Evolutionary conservation across 1,140 invertebrate species (phyloP).

Genomic region (Drosophila pruinosa): DNA sequence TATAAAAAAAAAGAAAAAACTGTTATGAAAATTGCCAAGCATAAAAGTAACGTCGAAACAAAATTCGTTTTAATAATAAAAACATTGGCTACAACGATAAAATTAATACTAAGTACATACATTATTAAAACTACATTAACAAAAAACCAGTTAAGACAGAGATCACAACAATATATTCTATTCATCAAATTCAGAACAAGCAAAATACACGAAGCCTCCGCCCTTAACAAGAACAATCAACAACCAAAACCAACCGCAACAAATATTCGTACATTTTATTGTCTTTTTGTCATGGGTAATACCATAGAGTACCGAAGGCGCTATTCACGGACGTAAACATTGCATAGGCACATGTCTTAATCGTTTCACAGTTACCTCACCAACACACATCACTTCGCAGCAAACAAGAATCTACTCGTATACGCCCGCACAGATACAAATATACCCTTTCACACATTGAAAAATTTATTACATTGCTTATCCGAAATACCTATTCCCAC

Average conservation of each 20-base stretch:
- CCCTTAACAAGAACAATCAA: constrained; percentile 27
- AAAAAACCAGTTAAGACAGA: too few relatives aligned
- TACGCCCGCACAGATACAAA: constrained; percentile 7
- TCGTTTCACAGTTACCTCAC: constrained; percentile 7
- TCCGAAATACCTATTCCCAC: constrained; percentile 57
- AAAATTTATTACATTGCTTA: neutral
- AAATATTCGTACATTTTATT: constrained; percentile 57
- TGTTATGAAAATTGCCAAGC: constrained; percentile 7
- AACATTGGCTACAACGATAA: constrained; percentile 40
- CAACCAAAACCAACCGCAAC: constrained; percentile 45
- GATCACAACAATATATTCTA: neutral
- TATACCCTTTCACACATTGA: constrained; percentile 14
- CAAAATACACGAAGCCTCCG: constrained; percentile 60
- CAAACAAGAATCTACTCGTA: too few relatives aligned
- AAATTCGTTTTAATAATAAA: neutral
- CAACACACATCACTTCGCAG: neutral
- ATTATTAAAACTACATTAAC: constrained; percentile 5
- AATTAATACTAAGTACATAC: neutral
- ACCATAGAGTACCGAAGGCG: constrained; percentile 34
- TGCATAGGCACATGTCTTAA: constrained; percentile 11
- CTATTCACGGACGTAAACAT: constrained; percentile 1
- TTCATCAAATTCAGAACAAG: constrained; percentile 66
- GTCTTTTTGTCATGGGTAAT: constrained; percentile 45
- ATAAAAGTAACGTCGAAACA: neutral
- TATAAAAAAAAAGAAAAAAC: constrained; percentile 7